Conservation (phyloP, 2,888 invertebrate genomes). For the Microctonus aethiopoides region DNA sequence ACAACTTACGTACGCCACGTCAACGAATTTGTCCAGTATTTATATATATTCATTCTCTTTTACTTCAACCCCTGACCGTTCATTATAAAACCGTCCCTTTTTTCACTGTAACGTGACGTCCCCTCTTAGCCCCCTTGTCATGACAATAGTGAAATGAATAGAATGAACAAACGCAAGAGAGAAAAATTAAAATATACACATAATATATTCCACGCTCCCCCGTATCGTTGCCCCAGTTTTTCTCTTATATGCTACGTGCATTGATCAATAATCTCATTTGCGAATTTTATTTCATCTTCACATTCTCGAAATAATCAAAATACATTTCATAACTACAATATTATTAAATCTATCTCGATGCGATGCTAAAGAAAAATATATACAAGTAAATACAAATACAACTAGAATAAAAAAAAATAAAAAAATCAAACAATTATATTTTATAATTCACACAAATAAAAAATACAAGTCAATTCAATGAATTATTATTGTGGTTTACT, state of each 20-base stretch:
- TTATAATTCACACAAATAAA: neutral
- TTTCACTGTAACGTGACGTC: neutral
- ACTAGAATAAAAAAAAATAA: neutral
- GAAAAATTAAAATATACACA: neutral
- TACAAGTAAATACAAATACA: neutral
- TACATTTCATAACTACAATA: too few relatives aligned
- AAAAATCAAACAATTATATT: neutral
- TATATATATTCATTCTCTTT: neutral
- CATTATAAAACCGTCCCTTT: conserved; percentile 19
- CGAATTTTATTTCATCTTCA: conserved; percentile 3
- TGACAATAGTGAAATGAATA: neutral
- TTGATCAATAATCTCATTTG: conserved; percentile 28
- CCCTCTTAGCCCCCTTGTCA: conserved; percentile 21
- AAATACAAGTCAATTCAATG: neutral
- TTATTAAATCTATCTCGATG: too few relatives aligned
- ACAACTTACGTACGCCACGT: neutral
- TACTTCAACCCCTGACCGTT: conserved; percentile 27
- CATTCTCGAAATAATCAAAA: too few relatives aligned
- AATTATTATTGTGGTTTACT: neutral
- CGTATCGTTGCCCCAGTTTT: conserved; percentile 33
- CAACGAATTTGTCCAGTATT: conserved; percentile 3
- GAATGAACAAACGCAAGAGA: neutral
- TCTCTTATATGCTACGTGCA: conserved; percentile 14
- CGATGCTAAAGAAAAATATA: too few relatives aligned
- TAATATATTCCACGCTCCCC: conserved; percentile 13